These are phyloP conservation scores for Castor canadensis DNA, from an alignment of 2,113 vertebrate genomes.

Conservation along the genomic window DNA sequence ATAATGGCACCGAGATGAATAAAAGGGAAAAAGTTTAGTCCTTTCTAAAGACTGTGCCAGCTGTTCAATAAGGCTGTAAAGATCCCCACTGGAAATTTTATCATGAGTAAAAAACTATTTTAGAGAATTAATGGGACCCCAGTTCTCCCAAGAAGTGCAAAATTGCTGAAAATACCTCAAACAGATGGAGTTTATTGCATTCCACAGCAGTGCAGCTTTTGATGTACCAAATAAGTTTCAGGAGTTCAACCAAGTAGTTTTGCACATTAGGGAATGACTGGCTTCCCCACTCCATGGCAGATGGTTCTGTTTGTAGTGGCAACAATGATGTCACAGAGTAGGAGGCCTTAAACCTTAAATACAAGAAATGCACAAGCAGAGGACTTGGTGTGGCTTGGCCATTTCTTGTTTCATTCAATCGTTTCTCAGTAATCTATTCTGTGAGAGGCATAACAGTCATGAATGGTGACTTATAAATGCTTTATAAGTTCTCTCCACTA, in stretches of 20 bases:
- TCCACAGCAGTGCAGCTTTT: conserved; percentile 59
- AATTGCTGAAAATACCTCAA: conserved; percentile 56
- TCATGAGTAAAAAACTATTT: conserved; percentile 38
- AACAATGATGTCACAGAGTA: conserved; percentile 60
- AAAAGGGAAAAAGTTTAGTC: background rate
- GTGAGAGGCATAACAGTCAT: background rate
- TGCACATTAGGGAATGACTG: conserved; percentile 18
- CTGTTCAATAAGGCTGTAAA: conserved; percentile 18
- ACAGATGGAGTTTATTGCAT: conserved; percentile 67
- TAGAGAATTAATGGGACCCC: conserved; percentile 43
- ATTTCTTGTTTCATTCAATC: background rate
- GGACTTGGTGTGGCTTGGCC: background rate
- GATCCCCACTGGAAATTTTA: conserved; percentile 31
- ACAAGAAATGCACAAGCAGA: background rate
- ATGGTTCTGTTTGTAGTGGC: conserved; percentile 56
- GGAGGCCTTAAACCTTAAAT: conserved; percentile 24
- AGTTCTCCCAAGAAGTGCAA: conserved; percentile 29
- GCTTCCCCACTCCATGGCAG: background rate
- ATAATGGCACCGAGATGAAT: background rate
- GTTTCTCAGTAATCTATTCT: background rate
- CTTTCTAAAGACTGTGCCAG: conserved; percentile 16
- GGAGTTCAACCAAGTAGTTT: conserved; percentile 44
- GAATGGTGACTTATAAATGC: background rate
- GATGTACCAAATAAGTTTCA: conserved; percentile 69
- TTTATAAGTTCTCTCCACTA: background rate